Conservation (phyloP, 2,113 vertebrate genomes). For the Rhinoderma darwinii region DNA sequence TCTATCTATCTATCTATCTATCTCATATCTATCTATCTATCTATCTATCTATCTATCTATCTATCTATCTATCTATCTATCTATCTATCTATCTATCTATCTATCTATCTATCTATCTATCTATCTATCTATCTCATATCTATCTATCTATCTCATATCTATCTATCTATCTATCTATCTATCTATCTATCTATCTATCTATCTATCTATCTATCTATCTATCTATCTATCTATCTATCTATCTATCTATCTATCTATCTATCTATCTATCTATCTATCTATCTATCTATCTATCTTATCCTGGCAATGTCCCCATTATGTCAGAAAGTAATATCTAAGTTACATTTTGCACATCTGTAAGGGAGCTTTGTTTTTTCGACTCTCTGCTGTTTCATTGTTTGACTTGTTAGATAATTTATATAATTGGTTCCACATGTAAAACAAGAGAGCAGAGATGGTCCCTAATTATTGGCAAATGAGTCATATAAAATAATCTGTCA, state of each 20-base stretch:
- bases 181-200: background rate
- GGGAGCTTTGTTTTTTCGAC: background rate
- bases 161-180: no score
- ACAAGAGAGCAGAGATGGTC: background rate
- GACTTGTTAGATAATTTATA: background rate
- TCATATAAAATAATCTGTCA: conserved; percentile 12
- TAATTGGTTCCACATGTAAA: background rate
- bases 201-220: background rate
- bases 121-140: no score
- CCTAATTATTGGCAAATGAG: conserved; percentile 3
- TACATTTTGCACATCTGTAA: background rate
- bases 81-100: no score
- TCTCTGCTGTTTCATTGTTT: conserved; percentile 1
- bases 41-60: no score
- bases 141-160: no score
- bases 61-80: no score
- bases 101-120: no score
- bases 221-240: background rate
- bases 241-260: background rate
- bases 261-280: background rate
- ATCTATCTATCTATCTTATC: background rate
- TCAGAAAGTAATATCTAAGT: background rate
- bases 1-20: no score
- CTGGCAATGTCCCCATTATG: no score
- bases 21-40: no score